A percentile compares a stretch with the other conserved stretches of the same genome.
Evolutionary conservation across 2,113 vertebrate species (phyloP).

Genomic region (Apaloderma vittatum): DNA sequence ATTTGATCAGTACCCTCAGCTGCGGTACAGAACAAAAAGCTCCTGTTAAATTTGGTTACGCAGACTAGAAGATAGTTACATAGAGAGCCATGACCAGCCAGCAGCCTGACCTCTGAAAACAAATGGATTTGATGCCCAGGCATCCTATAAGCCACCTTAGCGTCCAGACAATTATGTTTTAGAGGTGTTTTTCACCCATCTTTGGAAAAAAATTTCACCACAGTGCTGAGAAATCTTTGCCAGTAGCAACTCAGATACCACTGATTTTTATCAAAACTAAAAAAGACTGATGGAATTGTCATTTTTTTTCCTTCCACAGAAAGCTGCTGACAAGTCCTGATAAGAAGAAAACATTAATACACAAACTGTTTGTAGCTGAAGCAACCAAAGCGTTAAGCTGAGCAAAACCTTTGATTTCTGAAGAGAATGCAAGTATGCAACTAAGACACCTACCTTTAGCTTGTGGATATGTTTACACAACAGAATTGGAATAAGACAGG

Average conservation of each 20-base stretch:
- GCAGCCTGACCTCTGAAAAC: background rate
- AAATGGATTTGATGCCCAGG: background rate
- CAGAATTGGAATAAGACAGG: background rate
- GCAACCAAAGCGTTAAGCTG: background rate
- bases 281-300: background rate
- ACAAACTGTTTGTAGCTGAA: background rate
- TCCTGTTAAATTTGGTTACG: background rate
- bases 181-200: background rate
- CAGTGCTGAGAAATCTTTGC: background rate
- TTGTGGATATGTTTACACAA: background rate
- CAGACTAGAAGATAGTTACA: background rate
- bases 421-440: background rate
- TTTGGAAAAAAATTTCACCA: background rate
- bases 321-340: background rate
- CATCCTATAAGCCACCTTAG: background rate
- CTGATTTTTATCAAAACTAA: background rate
- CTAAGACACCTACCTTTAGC: background rate
- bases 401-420: background rate
- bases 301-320: background rate
- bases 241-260: background rate
- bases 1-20: background rate
- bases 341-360: background rate
- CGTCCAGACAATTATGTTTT: background rate
- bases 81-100: background rate
- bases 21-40: background rate